Evolutionary conservation across 2,888 invertebrate species (phyloP).

Genomic region (Drosophila ustulata): DNA sequence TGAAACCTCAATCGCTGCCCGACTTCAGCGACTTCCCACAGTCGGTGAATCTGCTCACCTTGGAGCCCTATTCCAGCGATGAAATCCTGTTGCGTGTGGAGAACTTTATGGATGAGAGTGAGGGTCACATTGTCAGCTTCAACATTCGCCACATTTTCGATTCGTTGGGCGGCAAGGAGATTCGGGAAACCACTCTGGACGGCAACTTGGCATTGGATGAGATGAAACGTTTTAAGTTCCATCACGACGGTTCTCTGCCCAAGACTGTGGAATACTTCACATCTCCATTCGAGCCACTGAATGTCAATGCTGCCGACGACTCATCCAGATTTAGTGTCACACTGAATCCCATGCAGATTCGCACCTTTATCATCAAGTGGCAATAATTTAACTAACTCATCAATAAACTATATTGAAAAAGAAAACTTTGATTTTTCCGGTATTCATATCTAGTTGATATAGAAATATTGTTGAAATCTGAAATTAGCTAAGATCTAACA

Average conservation of each 20-base stretch:
- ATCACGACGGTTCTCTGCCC: constrained; percentile 62
- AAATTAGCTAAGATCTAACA: background rate
- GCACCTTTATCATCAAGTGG: constrained; percentile 79
- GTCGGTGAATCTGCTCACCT: constrained; percentile 91
- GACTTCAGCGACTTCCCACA: constrained; percentile 86
- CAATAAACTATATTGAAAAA: constrained; percentile 11
- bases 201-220: constrained; percentile 89
- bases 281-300: constrained; percentile 66
- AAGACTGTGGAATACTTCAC: constrained; percentile 62
- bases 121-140: constrained; percentile 83
- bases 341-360: constrained; percentile 83
- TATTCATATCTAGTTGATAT: too few species aligned
- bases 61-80: constrained; percentile 90
- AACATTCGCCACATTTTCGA: constrained; percentile 86
- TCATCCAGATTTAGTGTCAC: constrained; percentile 73
- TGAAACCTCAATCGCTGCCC: constrained; percentile 82
- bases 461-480: too few species aligned
- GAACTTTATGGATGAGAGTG: constrained; percentile 89
- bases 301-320: constrained; percentile 50
- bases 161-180: constrained; percentile 86
- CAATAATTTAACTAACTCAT: background rate
- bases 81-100: constrained; percentile 90
- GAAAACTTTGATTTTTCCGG: background rate
- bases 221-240: constrained; percentile 81
- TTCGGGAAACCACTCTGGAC: constrained; percentile 89